Conservation (phyloP, 2,113 vertebrate genomes). For the Hydrochoerus hydrochaeris region DNA sequence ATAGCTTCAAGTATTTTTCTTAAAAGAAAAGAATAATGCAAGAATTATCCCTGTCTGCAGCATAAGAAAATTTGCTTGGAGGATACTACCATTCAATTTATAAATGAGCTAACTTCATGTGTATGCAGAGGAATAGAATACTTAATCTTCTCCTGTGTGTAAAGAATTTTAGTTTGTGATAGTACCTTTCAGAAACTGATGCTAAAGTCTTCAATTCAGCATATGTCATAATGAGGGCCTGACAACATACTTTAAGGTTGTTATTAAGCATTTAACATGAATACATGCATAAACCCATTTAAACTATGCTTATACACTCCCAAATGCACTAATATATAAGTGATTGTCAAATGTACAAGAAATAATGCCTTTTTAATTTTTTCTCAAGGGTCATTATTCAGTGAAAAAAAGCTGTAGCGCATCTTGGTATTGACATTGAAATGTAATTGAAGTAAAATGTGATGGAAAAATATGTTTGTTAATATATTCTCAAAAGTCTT, state of each 20-base stretch:
- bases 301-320: neutral
- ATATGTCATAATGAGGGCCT: neutral
- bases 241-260: neutral
- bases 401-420: conserved; percentile 82
- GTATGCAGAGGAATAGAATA: neutral
- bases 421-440: conserved; percentile 86
- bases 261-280: fast-evolving
- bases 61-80: neutral
- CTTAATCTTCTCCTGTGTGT: neutral
- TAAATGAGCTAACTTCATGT: neutral
- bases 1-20: neutral
- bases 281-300: neutral
- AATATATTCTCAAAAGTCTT: neutral
- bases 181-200: neutral
- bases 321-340: neutral
- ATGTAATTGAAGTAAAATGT: conserved; percentile 85
- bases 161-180: neutral
- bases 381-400: conserved; percentile 87
- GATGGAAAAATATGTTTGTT: conserved; percentile 84
- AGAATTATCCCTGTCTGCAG: neutral
- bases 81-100: neutral
- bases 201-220: neutral
- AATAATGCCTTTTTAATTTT: neutral
- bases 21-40: neutral
- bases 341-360: neutral